Conservation (phyloP, 2,113 vertebrate genomes). For the Mus spicilegus region DNA sequence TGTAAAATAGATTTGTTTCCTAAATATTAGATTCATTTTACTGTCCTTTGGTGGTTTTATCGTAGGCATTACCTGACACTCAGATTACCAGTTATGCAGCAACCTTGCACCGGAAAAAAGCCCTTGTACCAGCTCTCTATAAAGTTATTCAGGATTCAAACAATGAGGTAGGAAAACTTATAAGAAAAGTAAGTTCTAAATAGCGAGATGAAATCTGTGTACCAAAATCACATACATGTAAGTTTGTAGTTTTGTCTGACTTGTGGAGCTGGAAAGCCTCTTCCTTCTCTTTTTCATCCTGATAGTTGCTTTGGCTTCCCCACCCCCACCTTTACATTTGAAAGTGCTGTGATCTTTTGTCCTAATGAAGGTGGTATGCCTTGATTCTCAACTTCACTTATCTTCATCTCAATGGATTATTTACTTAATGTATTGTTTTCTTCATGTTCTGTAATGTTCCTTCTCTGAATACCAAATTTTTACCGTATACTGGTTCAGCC, state of each 20-base stretch:
- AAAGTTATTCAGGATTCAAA: constrained; percentile 96
- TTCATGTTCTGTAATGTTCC: constrained; percentile 24
- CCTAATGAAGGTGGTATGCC: constrained; percentile 33
- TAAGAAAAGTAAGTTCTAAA: constrained; percentile 36
- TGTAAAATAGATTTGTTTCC: constrained; percentile 41
- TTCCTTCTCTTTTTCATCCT: constrained; percentile 72
- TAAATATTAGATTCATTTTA: constrained; percentile 50
- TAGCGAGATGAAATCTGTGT: neutral
- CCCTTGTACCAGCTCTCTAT: constrained; percentile 96
- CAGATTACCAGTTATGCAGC: constrained; percentile 95
- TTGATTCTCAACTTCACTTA: constrained; percentile 73
- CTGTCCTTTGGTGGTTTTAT: constrained; percentile 10
- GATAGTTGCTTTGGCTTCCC: constrained; percentile 74
- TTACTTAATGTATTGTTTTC: constrained; percentile 46
- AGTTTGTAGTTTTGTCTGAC: constrained; percentile 49
- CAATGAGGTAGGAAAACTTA: constrained; percentile 91
- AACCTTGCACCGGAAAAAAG: constrained; percentile 95
- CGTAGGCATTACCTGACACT: constrained; percentile 95
- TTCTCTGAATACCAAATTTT: constrained; percentile 51
- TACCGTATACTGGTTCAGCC: neutral
- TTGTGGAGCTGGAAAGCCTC: constrained; percentile 41
- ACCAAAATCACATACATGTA: constrained; percentile 22
- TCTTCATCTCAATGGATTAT: neutral
- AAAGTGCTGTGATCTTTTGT: constrained; percentile 55
- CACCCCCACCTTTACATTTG: constrained; percentile 40